A percentile compares a stretch with the other conserved stretches of the same genome.
phyloP scores from a whole-genome alignment of 2,797 vertebrate species.

The Moxostoma hubbsi region DNA sequence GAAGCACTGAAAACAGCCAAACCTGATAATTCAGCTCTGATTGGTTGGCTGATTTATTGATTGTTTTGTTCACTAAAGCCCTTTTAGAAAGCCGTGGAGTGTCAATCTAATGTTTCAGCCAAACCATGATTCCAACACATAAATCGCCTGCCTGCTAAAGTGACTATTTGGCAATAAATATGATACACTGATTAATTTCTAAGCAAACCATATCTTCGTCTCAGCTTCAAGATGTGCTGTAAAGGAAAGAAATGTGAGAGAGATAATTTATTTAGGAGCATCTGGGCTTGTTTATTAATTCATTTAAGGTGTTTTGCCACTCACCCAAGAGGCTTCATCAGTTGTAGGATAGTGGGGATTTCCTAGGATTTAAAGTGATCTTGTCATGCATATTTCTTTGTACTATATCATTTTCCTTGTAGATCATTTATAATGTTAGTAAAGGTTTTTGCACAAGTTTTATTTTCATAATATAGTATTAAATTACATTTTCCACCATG shows the following conservation, averaged over 20 bases:
- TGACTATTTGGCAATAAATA: conserved; percentile 73
- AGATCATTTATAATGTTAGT: background rate
- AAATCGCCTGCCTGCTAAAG: conserved; percentile 63
- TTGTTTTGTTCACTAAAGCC: conserved; percentile 67
- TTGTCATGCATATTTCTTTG: too few relatives aligned
- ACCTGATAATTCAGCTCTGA: conserved; percentile 1
- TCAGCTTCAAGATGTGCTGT: conserved; percentile 10
- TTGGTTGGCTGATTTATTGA: conserved; percentile 65
- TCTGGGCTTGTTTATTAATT: conserved; percentile 19
- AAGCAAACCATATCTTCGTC: conserved; percentile 53
- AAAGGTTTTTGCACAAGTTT: too few relatives aligned
- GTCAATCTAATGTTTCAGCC: conserved; percentile 49
- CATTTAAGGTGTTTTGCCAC: background rate
- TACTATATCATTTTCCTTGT: background rate
- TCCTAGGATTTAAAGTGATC: background rate
- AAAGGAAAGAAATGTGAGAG: background rate
- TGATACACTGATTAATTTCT: conserved; percentile 70
- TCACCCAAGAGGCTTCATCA: conserved; percentile 1
- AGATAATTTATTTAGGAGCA: background rate
- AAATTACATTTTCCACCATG: too few relatives aligned
- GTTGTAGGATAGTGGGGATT: background rate
- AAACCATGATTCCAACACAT: conserved; percentile 65
- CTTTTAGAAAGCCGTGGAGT: conserved; percentile 73
- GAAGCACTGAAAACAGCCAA: background rate
- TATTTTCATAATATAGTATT: too few relatives aligned